phyloP scores from a whole-genome alignment of 2,113 vertebrate species.

The Geococcyx californianus region DNA sequence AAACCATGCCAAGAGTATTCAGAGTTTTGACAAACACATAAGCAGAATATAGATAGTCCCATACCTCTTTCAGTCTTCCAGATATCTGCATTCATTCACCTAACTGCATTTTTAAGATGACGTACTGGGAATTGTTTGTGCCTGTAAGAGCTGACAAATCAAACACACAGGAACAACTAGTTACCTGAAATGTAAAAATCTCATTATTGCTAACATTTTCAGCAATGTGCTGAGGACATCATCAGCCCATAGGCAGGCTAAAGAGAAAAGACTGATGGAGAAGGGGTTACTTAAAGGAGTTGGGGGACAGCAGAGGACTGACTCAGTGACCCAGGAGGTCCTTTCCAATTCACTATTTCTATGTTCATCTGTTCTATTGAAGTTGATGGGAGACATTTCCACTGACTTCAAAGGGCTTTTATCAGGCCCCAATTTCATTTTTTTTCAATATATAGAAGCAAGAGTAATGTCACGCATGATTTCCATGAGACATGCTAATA shows the following conservation, averaged over 20 bases:
- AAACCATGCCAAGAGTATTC: neutral
- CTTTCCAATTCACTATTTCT: neutral
- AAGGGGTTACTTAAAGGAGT: neutral
- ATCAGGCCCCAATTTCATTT: neutral
- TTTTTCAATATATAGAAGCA: conserved; percentile 30
- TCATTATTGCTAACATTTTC: neutral
- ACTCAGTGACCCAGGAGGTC: conserved; percentile 6
- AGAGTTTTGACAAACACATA: neutral
- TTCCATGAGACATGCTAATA: conserved; percentile 39
- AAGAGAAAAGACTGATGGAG: neutral
- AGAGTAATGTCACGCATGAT: conserved; percentile 46
- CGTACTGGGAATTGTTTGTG: neutral
- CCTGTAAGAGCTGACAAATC: conserved; percentile 7
- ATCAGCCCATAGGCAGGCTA: neutral
- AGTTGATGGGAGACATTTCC: conserved; percentile 36
- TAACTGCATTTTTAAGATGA: neutral
- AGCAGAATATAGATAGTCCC: neutral
- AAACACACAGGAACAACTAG: neutral
- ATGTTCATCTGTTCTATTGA: neutral
- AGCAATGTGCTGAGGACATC: neutral
- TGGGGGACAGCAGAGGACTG: neutral
- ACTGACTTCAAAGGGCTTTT: conserved; percentile 20
- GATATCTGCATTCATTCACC: neutral
- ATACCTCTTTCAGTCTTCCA: neutral
- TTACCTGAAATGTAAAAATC: conserved; percentile 2